Conservation (phyloP, 2,113 vertebrate genomes). For the Xiphophorus hellerii region DNA sequence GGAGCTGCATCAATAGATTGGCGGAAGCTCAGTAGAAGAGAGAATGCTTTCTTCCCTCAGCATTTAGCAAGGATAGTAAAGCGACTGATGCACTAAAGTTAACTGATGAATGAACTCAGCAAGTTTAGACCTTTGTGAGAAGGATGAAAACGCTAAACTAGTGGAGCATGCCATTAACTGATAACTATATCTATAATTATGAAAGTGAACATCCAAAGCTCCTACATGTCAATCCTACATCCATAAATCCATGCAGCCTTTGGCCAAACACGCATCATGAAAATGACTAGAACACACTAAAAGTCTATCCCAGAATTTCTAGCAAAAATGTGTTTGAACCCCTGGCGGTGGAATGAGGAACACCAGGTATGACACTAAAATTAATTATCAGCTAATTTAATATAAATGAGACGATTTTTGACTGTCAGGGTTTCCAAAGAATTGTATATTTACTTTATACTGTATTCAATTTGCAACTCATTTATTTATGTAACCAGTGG, state of each 20-base stretch:
- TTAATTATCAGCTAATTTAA: neutral
- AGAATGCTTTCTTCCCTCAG: constrained; percentile 14
- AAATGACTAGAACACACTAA: too few relatives aligned
- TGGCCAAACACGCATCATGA: too few relatives aligned
- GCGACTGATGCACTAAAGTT: neutral
- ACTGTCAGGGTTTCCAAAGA: too few relatives aligned
- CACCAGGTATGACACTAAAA: too few relatives aligned
- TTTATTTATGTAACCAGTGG: neutral
- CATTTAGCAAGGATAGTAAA: constrained; percentile 10
- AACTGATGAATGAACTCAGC: neutral
- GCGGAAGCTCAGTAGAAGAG: neutral
- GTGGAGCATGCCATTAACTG: too few relatives aligned
- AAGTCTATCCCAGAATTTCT: too few relatives aligned
- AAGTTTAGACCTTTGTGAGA: neutral
- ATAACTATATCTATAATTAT: too few relatives aligned
- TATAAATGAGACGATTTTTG: neutral
- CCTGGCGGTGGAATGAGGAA: neutral
- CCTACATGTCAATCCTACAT: too few relatives aligned
- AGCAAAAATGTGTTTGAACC: neutral
- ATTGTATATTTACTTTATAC: neutral
- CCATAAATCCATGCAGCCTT: too few relatives aligned
- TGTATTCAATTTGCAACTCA: neutral
- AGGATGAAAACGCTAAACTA: neutral
- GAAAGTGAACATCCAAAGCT: too few relatives aligned
- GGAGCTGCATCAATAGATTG: neutral